Percentiles rank a stretch among this genome's conserved stretches.
Evolutionary conservation across 2,113 vertebrate species (phyloP).

Genomic region (Acrocephalus kingi): DNA sequence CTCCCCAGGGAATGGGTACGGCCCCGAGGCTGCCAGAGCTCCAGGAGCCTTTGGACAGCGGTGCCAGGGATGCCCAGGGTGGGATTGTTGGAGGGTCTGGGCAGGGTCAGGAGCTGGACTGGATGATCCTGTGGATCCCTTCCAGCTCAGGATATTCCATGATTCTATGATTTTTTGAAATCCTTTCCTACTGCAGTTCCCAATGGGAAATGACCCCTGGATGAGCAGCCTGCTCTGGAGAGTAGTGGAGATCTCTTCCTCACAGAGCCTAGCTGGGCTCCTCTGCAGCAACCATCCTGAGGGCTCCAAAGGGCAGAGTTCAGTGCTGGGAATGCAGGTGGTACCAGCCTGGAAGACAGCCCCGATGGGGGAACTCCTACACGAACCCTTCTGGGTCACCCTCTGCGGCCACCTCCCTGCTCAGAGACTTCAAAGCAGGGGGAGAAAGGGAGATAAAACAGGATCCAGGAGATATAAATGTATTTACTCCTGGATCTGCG

Average conservation of each 20-base stretch:
- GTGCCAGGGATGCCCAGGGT: neutral
- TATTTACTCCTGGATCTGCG: neutral
- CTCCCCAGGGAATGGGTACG: neutral
- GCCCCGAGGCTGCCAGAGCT: neutral
- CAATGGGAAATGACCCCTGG: neutral
- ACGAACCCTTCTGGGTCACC: neutral
- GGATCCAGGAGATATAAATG: fast-evolving
- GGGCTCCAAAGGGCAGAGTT: neutral
- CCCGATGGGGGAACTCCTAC: fast-evolving
- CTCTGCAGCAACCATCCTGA: neutral
- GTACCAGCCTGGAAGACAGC: neutral
- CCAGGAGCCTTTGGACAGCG: neutral
- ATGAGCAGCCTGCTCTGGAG: neutral
- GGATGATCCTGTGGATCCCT: neutral
- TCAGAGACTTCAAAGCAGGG: neutral
- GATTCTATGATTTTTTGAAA: neutral
- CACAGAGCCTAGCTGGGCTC: neutral
- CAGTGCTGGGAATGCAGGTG: neutral
- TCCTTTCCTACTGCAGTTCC: neutral
- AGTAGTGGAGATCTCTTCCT: neutral
- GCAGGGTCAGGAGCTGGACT: fast-evolving
- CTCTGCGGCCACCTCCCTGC: neutral
- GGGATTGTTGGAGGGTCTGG: neutral
- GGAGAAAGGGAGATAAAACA: neutral
- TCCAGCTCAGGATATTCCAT: neutral